Evolutionary conservation across 2,888 invertebrate genomes (phyloP), one percentile per base, ranked within the genome.

Genomic region (Alentia gelatinosa): DNA sequence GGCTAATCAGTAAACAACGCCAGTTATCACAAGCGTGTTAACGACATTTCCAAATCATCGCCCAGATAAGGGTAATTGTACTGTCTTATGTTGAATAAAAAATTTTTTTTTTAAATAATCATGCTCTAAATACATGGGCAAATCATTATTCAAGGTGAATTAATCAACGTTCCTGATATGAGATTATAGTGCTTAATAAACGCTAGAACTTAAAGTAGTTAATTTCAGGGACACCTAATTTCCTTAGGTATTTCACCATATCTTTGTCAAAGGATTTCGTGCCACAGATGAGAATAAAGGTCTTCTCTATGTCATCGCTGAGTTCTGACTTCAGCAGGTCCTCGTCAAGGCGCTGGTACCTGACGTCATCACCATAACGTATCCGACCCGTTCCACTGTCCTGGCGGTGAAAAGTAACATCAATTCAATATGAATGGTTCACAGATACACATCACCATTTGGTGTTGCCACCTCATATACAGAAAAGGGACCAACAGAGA

Each of bases 231-330:
- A 94, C 74, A 68, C 92, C 92, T 4, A 94, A 30, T 12, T 91
- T 40, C 23, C 91, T 91, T 47, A 94, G 91, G 86, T 90, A 92
- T 42, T 94, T 94, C 91, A 96, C 94, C 94, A 97, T 97, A 93
- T 96, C 95, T 92, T 96, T 94, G 94, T 96, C 97, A 96, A 97
- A 97, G 47, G 96, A 93, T 86, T 96, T 95, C 92, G 97, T 97
- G 26, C 98, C 97, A 97, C 97, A 97, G 91, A 97, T 95, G 79
- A 97, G 94, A 93, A 97, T 96, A 56, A 94, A 90, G 12, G 89
- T 86, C 74, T 92, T 86, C 79, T 56, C 23, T 40, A 47, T 89
- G 50, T 91, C 30, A 23, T 91, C 47, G 35, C 63, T 74, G 47
- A 93, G 75, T 39, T 93, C 93, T 35, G 90, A 19, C 30, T 63